These are phyloP conservation scores for Pachypsylla venusta DNA, from an alignment of 1,140 invertebrate species.

Conservation along the genomic window DNA sequence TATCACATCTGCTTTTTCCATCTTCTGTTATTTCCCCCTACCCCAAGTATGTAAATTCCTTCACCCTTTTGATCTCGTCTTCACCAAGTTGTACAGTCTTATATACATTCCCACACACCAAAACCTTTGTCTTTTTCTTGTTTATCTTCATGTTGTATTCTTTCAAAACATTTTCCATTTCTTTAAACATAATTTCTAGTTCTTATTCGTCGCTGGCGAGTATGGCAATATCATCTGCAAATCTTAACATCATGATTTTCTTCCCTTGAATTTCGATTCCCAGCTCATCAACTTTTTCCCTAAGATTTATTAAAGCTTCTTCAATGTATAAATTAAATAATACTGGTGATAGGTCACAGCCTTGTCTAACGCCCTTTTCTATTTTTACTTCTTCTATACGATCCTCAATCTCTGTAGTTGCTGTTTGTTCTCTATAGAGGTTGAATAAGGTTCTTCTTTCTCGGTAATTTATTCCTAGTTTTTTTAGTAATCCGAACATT, in stretches of 20 bases:
- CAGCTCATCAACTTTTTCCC: slow-evolving; percentile 5
- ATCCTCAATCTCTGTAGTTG: not conserved
- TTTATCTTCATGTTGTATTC: not conserved
- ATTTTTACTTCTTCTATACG: not conserved
- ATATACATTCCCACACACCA: too few relatives aligned
- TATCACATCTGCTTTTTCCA: too few relatives aligned
- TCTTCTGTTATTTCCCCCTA: too few relatives aligned
- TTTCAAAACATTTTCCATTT: not conserved
- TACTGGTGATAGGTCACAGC: not conserved
- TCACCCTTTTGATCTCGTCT: too few relatives aligned
- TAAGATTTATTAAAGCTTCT: slow-evolving; percentile 7
- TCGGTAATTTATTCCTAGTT: slow-evolving; percentile 1
- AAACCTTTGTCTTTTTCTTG: slow-evolving; percentile 5
- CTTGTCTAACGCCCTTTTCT: not conserved
- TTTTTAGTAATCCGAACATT: not conserved
- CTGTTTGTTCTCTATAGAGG: not conserved
- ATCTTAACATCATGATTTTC: too few relatives aligned
- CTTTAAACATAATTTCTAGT: not conserved
- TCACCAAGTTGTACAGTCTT: too few relatives aligned
- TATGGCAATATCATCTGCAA: slow-evolving; percentile 1
- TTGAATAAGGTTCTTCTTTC: not conserved
- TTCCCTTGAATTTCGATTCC: not conserved
- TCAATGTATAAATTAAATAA: slow-evolving; percentile 1
- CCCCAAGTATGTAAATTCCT: too few relatives aligned
- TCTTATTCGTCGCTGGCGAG: too few relatives aligned